A percentile compares a stretch with the other conserved stretches of the same genome.
Evolutionary conservation across 2,113 vertebrate species (phyloP).

Genomic region (Taxidea taxus): DNA sequence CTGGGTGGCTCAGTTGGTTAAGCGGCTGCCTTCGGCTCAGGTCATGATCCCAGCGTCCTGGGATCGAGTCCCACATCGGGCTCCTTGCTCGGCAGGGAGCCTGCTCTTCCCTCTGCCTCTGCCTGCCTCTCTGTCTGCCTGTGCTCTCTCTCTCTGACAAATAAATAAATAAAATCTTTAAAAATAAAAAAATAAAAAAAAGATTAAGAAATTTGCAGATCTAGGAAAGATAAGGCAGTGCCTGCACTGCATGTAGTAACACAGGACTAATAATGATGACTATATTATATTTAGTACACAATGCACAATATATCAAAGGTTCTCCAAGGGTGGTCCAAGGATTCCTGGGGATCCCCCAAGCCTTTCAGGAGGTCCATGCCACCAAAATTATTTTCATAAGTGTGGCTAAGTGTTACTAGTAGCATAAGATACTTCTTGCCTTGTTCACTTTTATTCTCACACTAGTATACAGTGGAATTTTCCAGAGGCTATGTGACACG

Average conservation of each 20-base stretch:
- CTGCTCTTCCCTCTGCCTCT: too few relatives aligned
- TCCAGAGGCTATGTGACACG: not conserved
- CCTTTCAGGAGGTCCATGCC: not conserved
- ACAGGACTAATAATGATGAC: not conserved
- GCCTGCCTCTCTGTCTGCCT: too few relatives aligned
- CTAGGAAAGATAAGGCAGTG: not conserved
- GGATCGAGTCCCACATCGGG: too few relatives aligned
- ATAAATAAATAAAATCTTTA: too few relatives aligned
- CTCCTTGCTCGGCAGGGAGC: too few relatives aligned
- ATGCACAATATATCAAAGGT: not conserved
- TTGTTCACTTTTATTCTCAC: not conserved
- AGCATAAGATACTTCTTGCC: not conserved
- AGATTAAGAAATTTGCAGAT: not conserved
- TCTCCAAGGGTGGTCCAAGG: not conserved
- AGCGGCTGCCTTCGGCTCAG: too few relatives aligned
- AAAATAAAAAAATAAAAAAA: too few relatives aligned
- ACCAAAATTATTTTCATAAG: not conserved
- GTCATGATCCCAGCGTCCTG: too few relatives aligned
- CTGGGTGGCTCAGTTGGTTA: too few relatives aligned
- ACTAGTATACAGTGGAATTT: not conserved
- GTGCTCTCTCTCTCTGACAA: too few relatives aligned
- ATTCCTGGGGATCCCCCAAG: not conserved
- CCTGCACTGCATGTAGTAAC: not conserved
- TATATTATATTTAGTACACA: not conserved
- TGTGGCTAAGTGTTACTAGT: not conserved